Evolutionary conservation across 2,113 vertebrate genomes (phyloP), one percentile per base, ranked within the genome.

Genomic region (Marcusenius ussheri): DNA sequence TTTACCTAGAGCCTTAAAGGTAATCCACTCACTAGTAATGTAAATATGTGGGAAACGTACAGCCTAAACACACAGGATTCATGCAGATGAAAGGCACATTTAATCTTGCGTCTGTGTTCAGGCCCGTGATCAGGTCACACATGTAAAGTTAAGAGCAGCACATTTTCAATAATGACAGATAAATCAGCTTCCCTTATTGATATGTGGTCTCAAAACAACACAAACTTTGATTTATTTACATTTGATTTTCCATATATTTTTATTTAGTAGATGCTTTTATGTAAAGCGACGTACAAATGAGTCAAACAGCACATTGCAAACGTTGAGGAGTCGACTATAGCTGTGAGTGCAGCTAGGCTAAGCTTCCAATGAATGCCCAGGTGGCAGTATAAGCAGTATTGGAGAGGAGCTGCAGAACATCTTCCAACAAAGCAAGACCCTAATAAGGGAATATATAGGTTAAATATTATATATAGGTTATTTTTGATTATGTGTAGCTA

Each of bases 1-100:
- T 87, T 87, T 56, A 53, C 50, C 27, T 50, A 31, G n/a, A 87
- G 13, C n/a, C 50, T 87, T 31, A 53, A 87, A 87, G n/a, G 49
- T 87, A 87, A 87, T 87, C 85, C 31, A 87, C 49, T 87, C 27
- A 56, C 27, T 31, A 39, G 27, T 87, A 87, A 87, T 56, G 27
- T 24, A 86, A 86, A 86, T 86, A 51, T 86, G 47, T 6, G 5
- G 13, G 84, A 50, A 51, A 86, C n/a, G 2, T 53, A 56, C 85
- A 87, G 9, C 17, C 49, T 53, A 39, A 53, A 53, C 50, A 87
- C 15, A 19, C 85, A 87, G 35, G 50, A 87, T 56, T 27, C n/a
- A 39, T 39, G 27, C 47, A 56, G 45, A 86, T 50, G 85, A 35
- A 21, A 53, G 50, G 19, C 50, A 56, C 10, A 56, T 51, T n/a